Evolutionary conservation across 2,888 invertebrate species (phyloP).

Genomic region (Tholera decimalis): DNA sequence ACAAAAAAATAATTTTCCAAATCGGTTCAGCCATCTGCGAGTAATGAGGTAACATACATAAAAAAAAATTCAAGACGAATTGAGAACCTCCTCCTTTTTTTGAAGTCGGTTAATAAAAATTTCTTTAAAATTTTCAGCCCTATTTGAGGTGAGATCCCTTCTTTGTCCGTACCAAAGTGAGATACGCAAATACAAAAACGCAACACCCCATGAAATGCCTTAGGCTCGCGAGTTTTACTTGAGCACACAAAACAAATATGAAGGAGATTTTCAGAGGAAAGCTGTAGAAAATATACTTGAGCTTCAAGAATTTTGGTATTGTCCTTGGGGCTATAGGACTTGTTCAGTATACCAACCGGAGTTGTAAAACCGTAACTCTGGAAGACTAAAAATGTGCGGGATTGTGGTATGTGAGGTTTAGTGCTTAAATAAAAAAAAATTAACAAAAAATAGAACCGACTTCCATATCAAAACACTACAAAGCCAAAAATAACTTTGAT

Average conservation of each 20-base stretch:
- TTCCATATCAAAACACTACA: no score
- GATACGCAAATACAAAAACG: conserved; percentile 68
- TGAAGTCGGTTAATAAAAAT: no score
- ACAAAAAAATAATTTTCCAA: no score
- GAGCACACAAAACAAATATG: conserved; percentile 50
- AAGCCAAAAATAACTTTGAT: no score
- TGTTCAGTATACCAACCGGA: background rate
- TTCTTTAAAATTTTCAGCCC: conserved; percentile 45
- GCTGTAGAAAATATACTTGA: conserved; percentile 35
- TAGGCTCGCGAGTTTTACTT: conserved; percentile 56
- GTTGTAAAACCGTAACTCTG: conserved; percentile 11
- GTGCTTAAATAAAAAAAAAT: conserved; percentile 12
- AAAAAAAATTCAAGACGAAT: no score
- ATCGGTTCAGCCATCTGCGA: no score
- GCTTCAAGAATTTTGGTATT: conserved; percentile 27
- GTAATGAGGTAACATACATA: no score
- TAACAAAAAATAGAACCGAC: no score
- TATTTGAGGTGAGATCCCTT: conserved; percentile 41
- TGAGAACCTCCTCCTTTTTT: no score
- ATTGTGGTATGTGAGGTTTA: conserved; percentile 7
- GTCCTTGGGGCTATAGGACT: no score
- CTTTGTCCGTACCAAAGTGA: conserved; percentile 63
- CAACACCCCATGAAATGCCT: conserved; percentile 65
- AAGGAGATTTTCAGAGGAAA: conserved; percentile 44
- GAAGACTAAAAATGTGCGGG: conserved; percentile 7